These are phyloP conservation scores for Odontocolon sp. DNA, from an alignment of 2,888 invertebrate species.

Conservation along the genomic window DNA sequence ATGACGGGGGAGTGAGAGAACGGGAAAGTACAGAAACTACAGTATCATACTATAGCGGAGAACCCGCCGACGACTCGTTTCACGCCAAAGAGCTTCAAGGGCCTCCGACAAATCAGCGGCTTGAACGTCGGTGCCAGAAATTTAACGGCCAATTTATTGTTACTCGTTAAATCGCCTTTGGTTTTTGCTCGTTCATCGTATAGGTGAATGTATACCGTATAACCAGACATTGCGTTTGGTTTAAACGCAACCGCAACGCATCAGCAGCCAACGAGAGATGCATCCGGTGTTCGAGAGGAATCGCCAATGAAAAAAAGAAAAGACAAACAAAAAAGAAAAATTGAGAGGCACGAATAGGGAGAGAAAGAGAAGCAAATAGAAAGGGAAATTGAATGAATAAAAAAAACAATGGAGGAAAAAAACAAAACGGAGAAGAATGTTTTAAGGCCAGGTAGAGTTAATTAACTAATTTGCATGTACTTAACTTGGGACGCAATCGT, in stretches of 20 bases:
- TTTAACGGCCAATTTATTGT: constrained; percentile 58
- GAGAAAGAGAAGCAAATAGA: constrained; percentile 9
- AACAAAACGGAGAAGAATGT: constrained; percentile 28
- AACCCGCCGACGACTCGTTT: neutral
- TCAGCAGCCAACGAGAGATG: too few species aligned
- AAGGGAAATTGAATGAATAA: constrained; percentile 19
- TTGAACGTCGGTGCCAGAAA: constrained; percentile 23
- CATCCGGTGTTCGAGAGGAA: too few species aligned
- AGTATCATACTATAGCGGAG: neutral
- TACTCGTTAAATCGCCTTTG: constrained; percentile 42
- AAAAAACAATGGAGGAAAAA: neutral
- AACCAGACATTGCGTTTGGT: too few species aligned
- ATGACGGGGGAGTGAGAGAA: too few species aligned
- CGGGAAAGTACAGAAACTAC: too few species aligned
- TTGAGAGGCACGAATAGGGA: too few species aligned
- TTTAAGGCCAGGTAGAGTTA: constrained; percentile 45
- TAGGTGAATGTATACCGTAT: neutral
- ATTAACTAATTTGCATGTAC: constrained; percentile 61
- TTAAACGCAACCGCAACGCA: too few species aligned
- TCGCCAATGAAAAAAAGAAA: too few species aligned
- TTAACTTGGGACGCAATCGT: constrained; percentile 28
- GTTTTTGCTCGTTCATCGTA: constrained; percentile 19
- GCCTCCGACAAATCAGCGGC: neutral
- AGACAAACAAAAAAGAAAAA: too few species aligned
- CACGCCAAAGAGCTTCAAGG: neutral